Conservation (phyloP, 2,113 vertebrate genomes). For the Heterochromis multidens region DNA sequence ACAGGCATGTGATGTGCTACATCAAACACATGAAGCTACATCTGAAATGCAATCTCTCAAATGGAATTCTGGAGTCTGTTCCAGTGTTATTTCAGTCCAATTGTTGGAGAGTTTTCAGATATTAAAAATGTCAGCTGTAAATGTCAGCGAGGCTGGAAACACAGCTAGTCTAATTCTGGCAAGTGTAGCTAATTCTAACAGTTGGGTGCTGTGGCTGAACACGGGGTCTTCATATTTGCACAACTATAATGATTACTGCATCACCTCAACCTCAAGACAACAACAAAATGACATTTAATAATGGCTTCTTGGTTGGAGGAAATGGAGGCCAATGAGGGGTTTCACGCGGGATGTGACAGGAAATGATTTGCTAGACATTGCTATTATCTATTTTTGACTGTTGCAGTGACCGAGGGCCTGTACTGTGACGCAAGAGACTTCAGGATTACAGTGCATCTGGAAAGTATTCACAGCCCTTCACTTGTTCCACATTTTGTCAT, state of each 20-base stretch:
- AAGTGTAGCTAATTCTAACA: not conserved
- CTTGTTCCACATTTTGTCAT: no score
- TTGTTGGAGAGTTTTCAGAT: constrained; percentile 23
- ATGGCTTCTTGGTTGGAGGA: constrained; percentile 7
- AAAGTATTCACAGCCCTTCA: no score
- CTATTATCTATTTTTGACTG: not conserved
- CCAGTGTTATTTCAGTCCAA: not conserved
- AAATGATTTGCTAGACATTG: not conserved
- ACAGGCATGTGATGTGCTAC: not conserved
- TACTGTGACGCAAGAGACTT: not conserved
- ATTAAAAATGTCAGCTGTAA: constrained; percentile 52
- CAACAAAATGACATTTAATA: constrained; percentile 42
- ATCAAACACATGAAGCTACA: not conserved
- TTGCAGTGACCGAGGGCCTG: not conserved
- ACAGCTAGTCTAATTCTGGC: constrained; percentile 6
- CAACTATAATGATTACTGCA: not conserved
- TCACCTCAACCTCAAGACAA: not conserved
- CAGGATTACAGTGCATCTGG: no score
- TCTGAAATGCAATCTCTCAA: constrained; percentile 3
- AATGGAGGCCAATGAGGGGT: not conserved
- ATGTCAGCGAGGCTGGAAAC: constrained; percentile 43
- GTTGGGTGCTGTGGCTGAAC: not conserved
- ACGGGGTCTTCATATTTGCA: not conserved
- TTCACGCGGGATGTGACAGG: not conserved
- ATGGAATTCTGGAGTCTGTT: not conserved